These are phyloP conservation scores for Leucopsar rothschildi DNA, from an alignment of 2,113 vertebrate genomes.

Conservation along the genomic window DNA sequence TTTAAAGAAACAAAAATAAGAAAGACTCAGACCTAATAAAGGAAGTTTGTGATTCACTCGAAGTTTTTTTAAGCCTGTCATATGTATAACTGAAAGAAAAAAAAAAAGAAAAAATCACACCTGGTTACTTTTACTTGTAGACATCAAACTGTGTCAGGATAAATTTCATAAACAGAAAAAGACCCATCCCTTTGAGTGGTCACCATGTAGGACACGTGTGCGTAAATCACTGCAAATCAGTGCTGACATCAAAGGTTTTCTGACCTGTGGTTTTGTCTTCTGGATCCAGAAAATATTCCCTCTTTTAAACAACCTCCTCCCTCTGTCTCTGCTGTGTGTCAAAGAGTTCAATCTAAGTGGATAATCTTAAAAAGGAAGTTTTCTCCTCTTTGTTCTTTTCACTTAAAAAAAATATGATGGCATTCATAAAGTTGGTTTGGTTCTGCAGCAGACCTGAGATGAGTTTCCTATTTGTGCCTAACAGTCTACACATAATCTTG, in stretches of 20 bases:
- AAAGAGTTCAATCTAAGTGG: background rate
- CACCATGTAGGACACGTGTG: background rate
- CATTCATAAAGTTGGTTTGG: background rate
- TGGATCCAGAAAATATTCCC: background rate
- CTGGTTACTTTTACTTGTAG: background rate
- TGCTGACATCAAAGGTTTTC: background rate
- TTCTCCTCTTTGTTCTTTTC: slow-evolving; percentile 2
- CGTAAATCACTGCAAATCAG: background rate
- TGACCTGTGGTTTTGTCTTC: background rate
- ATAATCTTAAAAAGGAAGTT: background rate
- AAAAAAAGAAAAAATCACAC: background rate
- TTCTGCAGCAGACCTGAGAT: background rate
- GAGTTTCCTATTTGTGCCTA: background rate
- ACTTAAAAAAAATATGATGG: background rate
- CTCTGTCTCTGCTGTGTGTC: background rate
- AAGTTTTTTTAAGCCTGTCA: background rate
- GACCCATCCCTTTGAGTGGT: background rate
- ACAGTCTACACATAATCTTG: background rate
- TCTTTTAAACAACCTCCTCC: background rate
- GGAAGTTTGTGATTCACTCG: background rate
- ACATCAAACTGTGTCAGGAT: background rate
- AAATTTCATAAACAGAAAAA: background rate
- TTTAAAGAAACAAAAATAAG: background rate
- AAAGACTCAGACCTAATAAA: background rate
- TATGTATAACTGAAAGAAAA: background rate